These are phyloP conservation scores for Drosophila tripunctata DNA, from an alignment of 2,888 invertebrate species.

Conservation along the genomic window DNA sequence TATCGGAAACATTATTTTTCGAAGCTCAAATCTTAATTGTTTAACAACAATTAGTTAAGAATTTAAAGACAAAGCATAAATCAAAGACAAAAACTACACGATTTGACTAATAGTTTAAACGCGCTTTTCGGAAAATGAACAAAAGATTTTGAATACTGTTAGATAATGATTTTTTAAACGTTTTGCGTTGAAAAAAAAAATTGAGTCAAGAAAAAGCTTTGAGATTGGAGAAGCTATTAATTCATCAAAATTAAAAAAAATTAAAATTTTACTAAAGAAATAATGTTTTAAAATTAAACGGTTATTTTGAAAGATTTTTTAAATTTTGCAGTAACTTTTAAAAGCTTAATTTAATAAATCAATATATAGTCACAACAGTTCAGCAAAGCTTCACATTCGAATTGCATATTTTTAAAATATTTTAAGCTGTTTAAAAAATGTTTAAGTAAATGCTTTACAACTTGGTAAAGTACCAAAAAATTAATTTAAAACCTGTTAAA, in stretches of 20 bases:
- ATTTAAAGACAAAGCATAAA: neutral
- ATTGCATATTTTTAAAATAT: no score
- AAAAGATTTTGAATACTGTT: neutral
- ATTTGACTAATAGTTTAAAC: neutral
- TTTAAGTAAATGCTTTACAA: neutral
- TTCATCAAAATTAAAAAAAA: no score
- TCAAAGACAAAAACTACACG: neutral
- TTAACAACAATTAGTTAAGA: neutral
- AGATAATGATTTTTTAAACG: neutral
- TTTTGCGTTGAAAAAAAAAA: neutral
- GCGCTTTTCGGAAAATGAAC: neutral
- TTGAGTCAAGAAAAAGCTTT: neutral
- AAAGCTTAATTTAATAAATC: no score
- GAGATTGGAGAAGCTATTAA: no score
- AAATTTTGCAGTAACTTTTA: no score
- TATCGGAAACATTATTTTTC: neutral
- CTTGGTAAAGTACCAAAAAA: neutral
- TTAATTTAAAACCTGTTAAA: neutral
- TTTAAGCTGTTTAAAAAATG: neutral
- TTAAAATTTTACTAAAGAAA: no score
- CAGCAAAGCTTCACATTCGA: no score
- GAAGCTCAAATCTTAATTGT: constrained; percentile 10
- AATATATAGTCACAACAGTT: no score
- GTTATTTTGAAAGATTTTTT: no score
- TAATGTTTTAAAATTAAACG: no score